Conservation (phyloP, 2,113 vertebrate species). For the Halichoeres trimaculatus region DNA sequence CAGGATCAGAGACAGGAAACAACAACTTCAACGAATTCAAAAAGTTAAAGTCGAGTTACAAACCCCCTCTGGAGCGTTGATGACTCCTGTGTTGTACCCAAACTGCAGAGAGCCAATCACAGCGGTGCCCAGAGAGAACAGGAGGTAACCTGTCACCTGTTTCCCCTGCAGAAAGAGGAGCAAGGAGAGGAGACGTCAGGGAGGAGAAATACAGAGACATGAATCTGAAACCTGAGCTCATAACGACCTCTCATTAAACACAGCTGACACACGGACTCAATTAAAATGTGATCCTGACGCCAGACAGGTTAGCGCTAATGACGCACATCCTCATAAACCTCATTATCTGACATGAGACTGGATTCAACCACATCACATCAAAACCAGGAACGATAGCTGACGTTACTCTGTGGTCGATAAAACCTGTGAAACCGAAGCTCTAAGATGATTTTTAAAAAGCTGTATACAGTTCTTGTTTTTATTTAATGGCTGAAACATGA, state of each 20-base stretch:
- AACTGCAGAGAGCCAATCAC: slow-evolving; percentile 93
- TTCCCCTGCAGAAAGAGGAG: slow-evolving; percentile 57
- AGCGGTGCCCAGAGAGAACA: slow-evolving; percentile 86
- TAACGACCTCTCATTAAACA: slow-evolving; percentile 24
- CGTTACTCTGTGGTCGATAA: too few relatives aligned
- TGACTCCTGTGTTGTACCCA: slow-evolving; percentile 96
- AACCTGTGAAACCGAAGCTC: too few relatives aligned
- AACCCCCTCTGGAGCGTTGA: slow-evolving; percentile 93
- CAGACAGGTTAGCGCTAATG: slow-evolving; percentile 1
- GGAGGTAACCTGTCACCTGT: slow-evolving; percentile 84
- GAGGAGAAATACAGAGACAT: neutral
- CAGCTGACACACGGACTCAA: neutral
- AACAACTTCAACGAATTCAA: too few relatives aligned
- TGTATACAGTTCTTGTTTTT: too few relatives aligned
- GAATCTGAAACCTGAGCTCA: slow-evolving; percentile 32
- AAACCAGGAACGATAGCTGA: too few relatives aligned
- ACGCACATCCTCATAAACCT: neutral
- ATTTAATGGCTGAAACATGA: slow-evolving; percentile 1
- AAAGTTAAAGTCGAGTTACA: too few relatives aligned
- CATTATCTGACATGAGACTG: neutral
- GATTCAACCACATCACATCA: too few relatives aligned
- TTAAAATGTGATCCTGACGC: neutral
- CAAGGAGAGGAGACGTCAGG: too few relatives aligned
- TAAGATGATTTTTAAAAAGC: too few relatives aligned
- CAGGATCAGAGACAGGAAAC: neutral